A percentile compares a stretch with the other conserved stretches of the same genome.
These are phyloP conservation scores for Macrotrachela quadricornifera DNA, from an alignment of 1,140 invertebrate species.

Conservation along the genomic window DNA sequence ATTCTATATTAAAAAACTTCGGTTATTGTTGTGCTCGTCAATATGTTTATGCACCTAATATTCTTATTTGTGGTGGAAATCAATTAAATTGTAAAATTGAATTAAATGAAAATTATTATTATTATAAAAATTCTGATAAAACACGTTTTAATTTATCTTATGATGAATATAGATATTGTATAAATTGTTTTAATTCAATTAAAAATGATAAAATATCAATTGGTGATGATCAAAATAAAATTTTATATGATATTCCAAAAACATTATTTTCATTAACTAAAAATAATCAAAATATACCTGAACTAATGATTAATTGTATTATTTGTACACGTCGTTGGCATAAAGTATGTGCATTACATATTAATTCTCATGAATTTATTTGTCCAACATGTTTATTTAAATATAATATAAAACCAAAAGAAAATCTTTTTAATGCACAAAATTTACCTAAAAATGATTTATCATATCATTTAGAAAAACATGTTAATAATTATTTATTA, in stretches of 20 bases:
- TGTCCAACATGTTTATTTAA: constrained; percentile 6
- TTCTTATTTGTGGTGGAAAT: constrained; percentile 94
- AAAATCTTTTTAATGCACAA: background rate
- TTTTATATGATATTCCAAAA: constrained; percentile 6
- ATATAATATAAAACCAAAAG: background rate
- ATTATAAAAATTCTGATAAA: constrained; percentile 75
- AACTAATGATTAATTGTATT: constrained; percentile 43
- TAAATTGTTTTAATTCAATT: constrained; percentile 98
- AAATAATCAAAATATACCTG: constrained; percentile 4
- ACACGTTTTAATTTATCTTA: background rate
- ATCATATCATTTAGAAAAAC: constrained; percentile 83
- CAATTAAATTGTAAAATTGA: constrained; percentile 83
- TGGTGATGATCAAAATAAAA: constrained; percentile 53
- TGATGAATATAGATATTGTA: constrained; percentile 94
- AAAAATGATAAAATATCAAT: constrained; percentile 78
- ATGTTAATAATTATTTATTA: constrained; percentile 81
- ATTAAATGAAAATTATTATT: constrained; percentile 88
- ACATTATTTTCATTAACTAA: background rate
- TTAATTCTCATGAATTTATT: constrained; percentile 55
- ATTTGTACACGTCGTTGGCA: constrained; percentile 89
- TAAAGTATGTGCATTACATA: constrained; percentile 86
- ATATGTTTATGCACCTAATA: constrained; percentile 94
- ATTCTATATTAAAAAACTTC: constrained; percentile 88
- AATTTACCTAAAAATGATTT: constrained; percentile 35
- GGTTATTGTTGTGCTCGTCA: constrained; percentile 97